phyloP scores from a whole-genome alignment of 2,113 vertebrate genomes.

The Etheostoma spectabile region DNA sequence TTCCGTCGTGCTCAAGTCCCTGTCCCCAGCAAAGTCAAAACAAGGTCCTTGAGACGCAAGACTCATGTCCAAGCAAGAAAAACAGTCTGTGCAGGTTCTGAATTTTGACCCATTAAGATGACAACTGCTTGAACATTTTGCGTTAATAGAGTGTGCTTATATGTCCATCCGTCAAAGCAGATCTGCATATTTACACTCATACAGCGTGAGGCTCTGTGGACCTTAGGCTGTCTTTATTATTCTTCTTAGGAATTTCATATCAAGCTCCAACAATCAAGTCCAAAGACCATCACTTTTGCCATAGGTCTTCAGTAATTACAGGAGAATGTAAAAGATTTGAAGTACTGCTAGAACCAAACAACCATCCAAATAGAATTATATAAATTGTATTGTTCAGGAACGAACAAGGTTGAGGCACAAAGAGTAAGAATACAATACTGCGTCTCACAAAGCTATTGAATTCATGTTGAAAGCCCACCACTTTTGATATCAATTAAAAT shows the following conservation, averaged over 20 bases:
- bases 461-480: not conserved
- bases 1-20: no score
- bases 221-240: not conserved
- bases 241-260: no score
- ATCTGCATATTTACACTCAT: not conserved
- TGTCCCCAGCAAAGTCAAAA: not conserved
- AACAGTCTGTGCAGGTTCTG: not conserved
- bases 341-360: not conserved
- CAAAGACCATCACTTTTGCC: no score
- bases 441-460: not conserved
- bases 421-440: not conserved
- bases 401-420: not conserved
- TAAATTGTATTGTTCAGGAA: not conserved
- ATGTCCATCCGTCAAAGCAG: not conserved
- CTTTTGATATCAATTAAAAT: conserved; percentile 1
- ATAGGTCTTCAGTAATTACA: no score
- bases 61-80: not conserved
- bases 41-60: not conserved
- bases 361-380: not conserved
- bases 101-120: not conserved
- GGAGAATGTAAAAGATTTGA: not conserved
- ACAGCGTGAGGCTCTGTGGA: not conserved
- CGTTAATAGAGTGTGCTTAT: not conserved
- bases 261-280: no score
- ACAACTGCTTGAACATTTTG: not conserved